Conservation (phyloP, 2,888 invertebrate genomes). For the Platycheirus albimanus region DNA sequence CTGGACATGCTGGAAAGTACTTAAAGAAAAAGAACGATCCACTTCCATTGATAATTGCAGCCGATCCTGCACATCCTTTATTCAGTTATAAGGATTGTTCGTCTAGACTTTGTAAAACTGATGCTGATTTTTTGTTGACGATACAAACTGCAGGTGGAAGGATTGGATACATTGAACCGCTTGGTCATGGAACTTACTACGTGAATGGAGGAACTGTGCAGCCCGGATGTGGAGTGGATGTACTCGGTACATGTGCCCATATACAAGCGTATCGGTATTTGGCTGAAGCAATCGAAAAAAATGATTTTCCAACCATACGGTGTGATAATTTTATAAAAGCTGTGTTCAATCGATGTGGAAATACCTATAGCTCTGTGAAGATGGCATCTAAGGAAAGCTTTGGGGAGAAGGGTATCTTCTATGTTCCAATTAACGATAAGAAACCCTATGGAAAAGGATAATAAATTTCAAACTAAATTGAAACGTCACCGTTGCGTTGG, state of each 20-base stretch:
- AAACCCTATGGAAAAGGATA: not conserved
- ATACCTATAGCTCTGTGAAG: not conserved
- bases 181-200: slow-evolving; percentile 84
- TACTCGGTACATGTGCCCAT: slow-evolving; percentile 82
- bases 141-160: slow-evolving; percentile 79
- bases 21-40: not conserved
- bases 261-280: slow-evolving; percentile 82
- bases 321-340: slow-evolving; percentile 61
- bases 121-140: slow-evolving; percentile 80
- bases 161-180: slow-evolving; percentile 79
- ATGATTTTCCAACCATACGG: slow-evolving; percentile 77
- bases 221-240: slow-evolving; percentile 83
- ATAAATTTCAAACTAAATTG: too few relatives aligned
- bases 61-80: slow-evolving; percentile 80
- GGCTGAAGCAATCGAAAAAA: slow-evolving; percentile 81
- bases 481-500: too few relatives aligned
- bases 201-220: slow-evolving; percentile 84
- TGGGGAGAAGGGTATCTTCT: not conserved
- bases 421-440: slow-evolving; percentile 9
- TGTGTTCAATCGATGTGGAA: not conserved
- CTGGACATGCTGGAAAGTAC: slow-evolving; percentile 83
- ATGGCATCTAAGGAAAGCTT: not conserved
- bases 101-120: slow-evolving; percentile 76
- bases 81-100: slow-evolving; percentile 77
- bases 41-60: slow-evolving; percentile 84